Base-by-base conservation (phyloP, 2,113 vertebrate genomes). In the Ammodramus savannarum region DNA sequence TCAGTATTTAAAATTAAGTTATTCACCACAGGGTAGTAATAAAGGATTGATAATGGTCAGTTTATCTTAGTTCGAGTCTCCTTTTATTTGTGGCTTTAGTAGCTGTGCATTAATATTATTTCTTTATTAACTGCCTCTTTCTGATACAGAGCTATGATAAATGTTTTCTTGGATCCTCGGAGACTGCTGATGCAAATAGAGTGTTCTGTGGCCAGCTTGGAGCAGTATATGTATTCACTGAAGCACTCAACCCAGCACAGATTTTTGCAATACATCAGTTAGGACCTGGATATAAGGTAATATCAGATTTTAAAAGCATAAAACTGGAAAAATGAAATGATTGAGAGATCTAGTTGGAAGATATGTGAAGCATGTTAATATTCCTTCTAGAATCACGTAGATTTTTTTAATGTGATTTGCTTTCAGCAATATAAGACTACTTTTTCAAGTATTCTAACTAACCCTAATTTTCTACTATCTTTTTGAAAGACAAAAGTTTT, bases 201-300 rank as follows among this genome's bases (percentile, higher is more conserved):
- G 99, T 99, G 22, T 99, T 99, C 96, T 99, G 99, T 65, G 99
- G 99, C 74, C 99, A 99, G 84, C 98, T 99, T 39, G 99, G 99
- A 95, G 99, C 99, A 10, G 98, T 99, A 36, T 99, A 99, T 72
- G 99, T 99, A 68, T 99, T 99, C 97, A 98, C 98, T 46, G 99
- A 99, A 97, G 99, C 99, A 29, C 98, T 99, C 94, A 99, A 99
- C 97, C 99, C 99, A 16, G 98, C 99, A 25, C 99, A 99, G 97
- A 99, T 99, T 98, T 99, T 99, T 98, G 99, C 99, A 97, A 98
- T 99, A 98, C 99, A 99, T 98, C 99, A 99, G 91, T 98, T 99
- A 55, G 99, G 99, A 95, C 98, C 99, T 90, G 98, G 99, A 91
- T 99, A 99, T 98, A 99, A 99, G 99, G 99, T 99, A 98, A 85